Evolutionary conservation across 2,797 vertebrate species (phyloP).

Genomic region (Tragopan temminckii): DNA sequence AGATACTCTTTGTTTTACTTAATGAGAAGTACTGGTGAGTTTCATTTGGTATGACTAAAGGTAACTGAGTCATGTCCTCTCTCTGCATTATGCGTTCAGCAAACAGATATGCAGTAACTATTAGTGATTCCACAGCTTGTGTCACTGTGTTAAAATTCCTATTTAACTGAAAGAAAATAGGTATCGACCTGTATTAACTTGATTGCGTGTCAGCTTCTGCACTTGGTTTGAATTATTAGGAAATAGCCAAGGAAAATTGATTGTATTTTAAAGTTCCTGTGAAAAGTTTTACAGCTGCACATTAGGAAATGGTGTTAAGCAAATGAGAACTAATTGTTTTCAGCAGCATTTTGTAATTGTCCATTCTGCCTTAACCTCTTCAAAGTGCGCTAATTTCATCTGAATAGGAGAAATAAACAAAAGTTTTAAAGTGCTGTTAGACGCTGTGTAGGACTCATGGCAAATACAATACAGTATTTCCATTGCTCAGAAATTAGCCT

Average conservation of each 20-base stretch:
- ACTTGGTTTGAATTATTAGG: slow-evolving; percentile 79
- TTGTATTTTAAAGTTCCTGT: slow-evolving; percentile 78
- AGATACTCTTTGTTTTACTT: background rate
- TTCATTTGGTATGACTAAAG: background rate
- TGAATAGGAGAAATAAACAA: slow-evolving; percentile 67
- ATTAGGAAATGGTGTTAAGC: slow-evolving; percentile 74
- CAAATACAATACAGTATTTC: background rate
- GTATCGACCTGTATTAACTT: slow-evolving; percentile 79
- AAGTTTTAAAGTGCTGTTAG: slow-evolving; percentile 36
- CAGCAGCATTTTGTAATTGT: slow-evolving; percentile 62
- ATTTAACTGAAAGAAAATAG: slow-evolving; percentile 82
- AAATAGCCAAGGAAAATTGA: slow-evolving; percentile 77
- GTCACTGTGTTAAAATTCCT: slow-evolving; percentile 75
- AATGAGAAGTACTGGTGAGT: background rate
- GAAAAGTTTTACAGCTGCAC: slow-evolving; percentile 76
- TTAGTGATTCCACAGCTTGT: slow-evolving; percentile 62
- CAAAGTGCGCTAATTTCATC: slow-evolving; percentile 64
- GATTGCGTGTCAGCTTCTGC: slow-evolving; percentile 73
- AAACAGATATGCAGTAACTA: slow-evolving; percentile 35
- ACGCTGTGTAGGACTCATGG: background rate
- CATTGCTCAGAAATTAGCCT: background rate
- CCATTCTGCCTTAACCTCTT: slow-evolving; percentile 48
- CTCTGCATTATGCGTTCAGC: background rate
- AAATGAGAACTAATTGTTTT: slow-evolving; percentile 81
- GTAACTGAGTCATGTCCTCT: background rate